A percentile compares a stretch with the other conserved stretches of the same genome.
Evolutionary conservation across 2,113 vertebrate species (phyloP).

Genomic region (Ranitomeya imitator): DNA sequence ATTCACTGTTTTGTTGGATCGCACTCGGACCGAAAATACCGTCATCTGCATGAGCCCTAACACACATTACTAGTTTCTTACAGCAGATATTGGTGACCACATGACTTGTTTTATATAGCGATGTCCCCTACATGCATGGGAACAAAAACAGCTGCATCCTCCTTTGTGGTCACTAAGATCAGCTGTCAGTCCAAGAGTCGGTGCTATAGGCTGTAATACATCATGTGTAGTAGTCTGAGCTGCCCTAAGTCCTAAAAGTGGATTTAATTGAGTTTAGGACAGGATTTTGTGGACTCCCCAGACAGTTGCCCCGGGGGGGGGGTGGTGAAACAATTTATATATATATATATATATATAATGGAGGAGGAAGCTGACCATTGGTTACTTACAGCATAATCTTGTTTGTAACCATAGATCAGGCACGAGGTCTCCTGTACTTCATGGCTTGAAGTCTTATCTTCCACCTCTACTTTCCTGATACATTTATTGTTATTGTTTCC

Average conservation of each 20-base stretch:
- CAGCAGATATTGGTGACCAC: neutral
- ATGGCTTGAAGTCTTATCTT: neutral
- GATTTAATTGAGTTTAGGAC: neutral
- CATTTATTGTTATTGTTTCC: slow-evolving; percentile 2
- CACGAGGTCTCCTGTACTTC: neutral
- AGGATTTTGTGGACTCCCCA: neutral
- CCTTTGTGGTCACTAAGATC: neutral
- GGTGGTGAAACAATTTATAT: slow-evolving; percentile 2
- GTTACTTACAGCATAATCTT: neutral
- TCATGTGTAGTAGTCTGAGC: neutral
- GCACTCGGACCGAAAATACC: too few relatives aligned
- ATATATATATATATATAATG: too few relatives aligned
- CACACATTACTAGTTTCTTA: neutral
- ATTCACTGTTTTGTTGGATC: too few relatives aligned
- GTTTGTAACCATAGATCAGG: neutral
- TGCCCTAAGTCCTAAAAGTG: neutral
- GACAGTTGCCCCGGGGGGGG: neutral
- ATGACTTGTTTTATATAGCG: neutral
- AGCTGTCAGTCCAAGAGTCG: neutral
- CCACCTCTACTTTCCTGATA: slow-evolving; percentile 17
- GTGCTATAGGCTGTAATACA: too few relatives aligned
- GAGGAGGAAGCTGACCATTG: neutral
- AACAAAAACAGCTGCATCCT: neutral
- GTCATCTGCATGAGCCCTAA: neutral
- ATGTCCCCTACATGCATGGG: neutral